These are phyloP conservation scores for Nematostella vectensis DNA, from an alignment of 92 coral and sea anemone species.

Conservation along the genomic window DNA sequence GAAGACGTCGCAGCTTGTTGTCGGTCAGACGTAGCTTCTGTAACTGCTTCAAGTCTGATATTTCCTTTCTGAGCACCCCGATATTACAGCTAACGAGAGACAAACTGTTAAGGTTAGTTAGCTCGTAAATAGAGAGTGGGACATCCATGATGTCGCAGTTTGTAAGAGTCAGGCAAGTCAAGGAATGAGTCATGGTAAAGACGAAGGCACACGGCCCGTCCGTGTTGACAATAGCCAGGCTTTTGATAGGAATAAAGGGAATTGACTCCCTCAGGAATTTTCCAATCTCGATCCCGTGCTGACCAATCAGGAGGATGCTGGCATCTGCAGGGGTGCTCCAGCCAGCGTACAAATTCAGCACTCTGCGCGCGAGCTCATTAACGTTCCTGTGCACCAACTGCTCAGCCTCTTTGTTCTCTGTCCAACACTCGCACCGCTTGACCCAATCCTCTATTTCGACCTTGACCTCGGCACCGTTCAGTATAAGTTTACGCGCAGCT, in stretches of 20 bases:
- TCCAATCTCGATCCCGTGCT: slow-evolving; percentile 58
- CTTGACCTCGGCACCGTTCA: slow-evolving; percentile 53
- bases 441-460: slow-evolving; percentile 46
- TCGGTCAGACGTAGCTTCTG: slow-evolving; percentile 54
- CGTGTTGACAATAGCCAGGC: slow-evolving; percentile 49
- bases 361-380: slow-evolving; percentile 45
- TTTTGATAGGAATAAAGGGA: slow-evolving; percentile 46
- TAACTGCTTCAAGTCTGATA: slow-evolving; percentile 55
- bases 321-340: slow-evolving; percentile 47
- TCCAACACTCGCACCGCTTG: slow-evolving; percentile 73
- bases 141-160: slow-evolving; percentile 67
- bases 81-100: slow-evolving; percentile 41
- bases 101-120: slow-evolving; percentile 45
- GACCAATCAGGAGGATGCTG: slow-evolving; percentile 61
- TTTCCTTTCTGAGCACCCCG: slow-evolving; percentile 32
- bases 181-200: slow-evolving; percentile 47
- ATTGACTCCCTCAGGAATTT: slow-evolving; percentile 65
- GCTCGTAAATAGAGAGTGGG: slow-evolving; percentile 45
- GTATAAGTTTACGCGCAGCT: slow-evolving; percentile 45
- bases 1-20: slow-evolving; percentile 57
- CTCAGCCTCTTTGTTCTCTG: slow-evolving; percentile 39
- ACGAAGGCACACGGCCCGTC: slow-evolving; percentile 50
- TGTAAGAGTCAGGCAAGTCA: slow-evolving; percentile 53
- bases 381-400: slow-evolving; percentile 43
- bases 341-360: slow-evolving; percentile 58